A percentile compares a stretch with the other conserved stretches of the same genome.
These are phyloP conservation scores for Drosophila melanogaster DNA, from an alignment of 1,140 invertebrate genomes.

Conservation along the genomic window Release_6_plus_ISO1_MT NC_004354.4:982501-983000, in stretches of 20 bases:
- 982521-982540: not conserved
- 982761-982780: not conserved
- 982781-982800: not conserved
- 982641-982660: slow-evolving; percentile 19
- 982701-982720: slow-evolving; percentile 74
- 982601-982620: too few species aligned
- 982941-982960: slow-evolving; percentile 2
- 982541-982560: not conserved
- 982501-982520: not conserved
- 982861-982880: slow-evolving; percentile 62
- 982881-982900: slow-evolving; percentile 50
- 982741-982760: slow-evolving; percentile 54
- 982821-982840: slow-evolving; percentile 46
- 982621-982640: not conserved
- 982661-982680: slow-evolving; percentile 54
- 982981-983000: slow-evolving; percentile 18
- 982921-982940: not conserved
- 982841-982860: slow-evolving; percentile 54
- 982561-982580: not conserved
- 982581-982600: too few species aligned
- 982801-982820: slow-evolving; percentile 12
- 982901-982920: slow-evolving; percentile 3
- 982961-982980: not conserved
- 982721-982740: slow-evolving; percentile 42
- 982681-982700: slow-evolving; percentile 67